Base-by-base conservation (phyloP, 2,888 invertebrate species). In the Branchellion lobata region DNA sequence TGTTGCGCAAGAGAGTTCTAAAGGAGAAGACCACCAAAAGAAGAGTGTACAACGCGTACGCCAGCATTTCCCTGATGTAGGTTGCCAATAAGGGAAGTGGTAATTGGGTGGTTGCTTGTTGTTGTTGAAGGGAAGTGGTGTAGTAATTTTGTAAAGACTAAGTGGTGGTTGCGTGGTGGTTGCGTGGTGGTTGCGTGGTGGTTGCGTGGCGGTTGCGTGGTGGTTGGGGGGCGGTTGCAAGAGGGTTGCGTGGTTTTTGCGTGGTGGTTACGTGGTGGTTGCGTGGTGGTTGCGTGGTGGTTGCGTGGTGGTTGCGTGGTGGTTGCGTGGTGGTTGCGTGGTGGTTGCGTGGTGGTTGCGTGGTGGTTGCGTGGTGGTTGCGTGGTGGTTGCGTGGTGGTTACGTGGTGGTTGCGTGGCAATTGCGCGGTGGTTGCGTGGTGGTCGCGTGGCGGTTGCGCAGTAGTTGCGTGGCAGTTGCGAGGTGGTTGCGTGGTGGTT, bases 1-100 rank as follows among this genome's bases (percentile, higher is more conserved):
- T 89, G 87, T 96, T 97, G 84, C 96, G 90, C 79, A 91, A 88
- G 83, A 94, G 89, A 2, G 96, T 96, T 84, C 92, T 91, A 33
- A 91, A 84, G 69, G 86, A 85, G 81, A 87, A 86, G 51, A 85
- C 82, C 65, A 85, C 77, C 36, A 88, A 80, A 18, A 88, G 80
- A n/a, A 65, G 65, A 27, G 61, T 65, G 21, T 29, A 29, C 18
- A 73, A 40, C 3, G 29, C 14, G 21, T 36, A 31, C n/a, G n/a
- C 3, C 27, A 53, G 18, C 8, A 74, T 33, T 27, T 47, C n/a
- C 76, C 73, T 31, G 36, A 18, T 8, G 51, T 14, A 51, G 51
- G 18, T 51, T 51, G 51, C 11, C 51, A 18, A 51, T 14, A n/a
- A n/a, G n/a, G n/a, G n/a, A n/a, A 65, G 29, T 65, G 11, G 29